Conservation (phyloP, 2,797 vertebrate species). For the Ctenosaura bakeri region DNA sequence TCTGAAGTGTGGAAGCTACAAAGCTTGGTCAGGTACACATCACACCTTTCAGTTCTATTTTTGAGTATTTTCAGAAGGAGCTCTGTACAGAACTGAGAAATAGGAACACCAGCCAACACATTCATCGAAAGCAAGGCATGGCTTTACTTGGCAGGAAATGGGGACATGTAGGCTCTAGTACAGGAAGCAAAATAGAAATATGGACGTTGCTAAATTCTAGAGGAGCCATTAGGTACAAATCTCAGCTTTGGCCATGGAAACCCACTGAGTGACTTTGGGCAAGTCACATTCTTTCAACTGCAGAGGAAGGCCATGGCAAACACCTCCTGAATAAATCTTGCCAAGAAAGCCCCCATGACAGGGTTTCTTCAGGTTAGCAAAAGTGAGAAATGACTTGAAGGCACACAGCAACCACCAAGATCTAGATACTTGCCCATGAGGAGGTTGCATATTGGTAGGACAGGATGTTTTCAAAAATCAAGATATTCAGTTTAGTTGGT, state of each 20-base stretch:
- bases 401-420: too few relatives aligned
- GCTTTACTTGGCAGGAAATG: not conserved
- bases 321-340: too few relatives aligned
- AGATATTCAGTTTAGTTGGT: conserved; percentile 11
- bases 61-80: conserved; percentile 63
- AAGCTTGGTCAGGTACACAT: conserved; percentile 21
- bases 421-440: conserved; percentile 2
- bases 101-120: not conserved
- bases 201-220: not conserved
- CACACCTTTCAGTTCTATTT: conserved; percentile 57
- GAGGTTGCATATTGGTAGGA: not conserved
- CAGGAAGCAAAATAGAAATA: not conserved
- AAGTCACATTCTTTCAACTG: too few relatives aligned
- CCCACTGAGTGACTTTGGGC: too few relatives aligned
- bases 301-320: too few relatives aligned
- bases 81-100: not conserved
- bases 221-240: too few relatives aligned
- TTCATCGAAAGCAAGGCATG: not conserved
- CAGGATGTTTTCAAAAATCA: not conserved
- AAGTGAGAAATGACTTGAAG: too few relatives aligned
- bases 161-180: not conserved
- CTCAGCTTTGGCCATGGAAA: too few relatives aligned
- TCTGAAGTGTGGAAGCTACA: conserved; percentile 50
- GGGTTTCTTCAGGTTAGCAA: too few relatives aligned
- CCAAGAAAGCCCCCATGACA: too few relatives aligned